phyloP scores from a whole-genome alignment of 1,140 invertebrate genomes.

The Aleiodes sp. region DNA sequence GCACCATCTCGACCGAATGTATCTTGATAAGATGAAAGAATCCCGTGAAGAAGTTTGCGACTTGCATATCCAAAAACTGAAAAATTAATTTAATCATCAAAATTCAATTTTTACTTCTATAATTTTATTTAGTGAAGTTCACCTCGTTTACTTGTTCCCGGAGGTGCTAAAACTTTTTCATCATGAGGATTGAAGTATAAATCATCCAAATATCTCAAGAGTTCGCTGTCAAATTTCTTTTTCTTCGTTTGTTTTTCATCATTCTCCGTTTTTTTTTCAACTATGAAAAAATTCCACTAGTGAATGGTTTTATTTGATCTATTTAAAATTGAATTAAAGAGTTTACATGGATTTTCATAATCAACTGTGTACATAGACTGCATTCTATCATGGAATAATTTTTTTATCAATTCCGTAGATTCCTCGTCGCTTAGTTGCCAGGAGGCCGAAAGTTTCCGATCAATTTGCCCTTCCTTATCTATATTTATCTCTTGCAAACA shows the following conservation, averaged over 20 bases:
- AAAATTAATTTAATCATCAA: conserved; percentile 62
- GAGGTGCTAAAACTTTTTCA: conserved; percentile 44
- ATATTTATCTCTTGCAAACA: conserved; percentile 17
- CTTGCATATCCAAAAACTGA: conserved; percentile 50
- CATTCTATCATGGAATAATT: conserved; percentile 39
- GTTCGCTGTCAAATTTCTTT: conserved; percentile 42
- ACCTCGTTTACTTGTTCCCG: conserved; percentile 48
- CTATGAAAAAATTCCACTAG: background rate
- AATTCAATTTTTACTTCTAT: background rate
- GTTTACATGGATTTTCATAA: conserved; percentile 37
- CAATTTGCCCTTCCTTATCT: conserved; percentile 41
- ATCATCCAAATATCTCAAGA: conserved; percentile 41
- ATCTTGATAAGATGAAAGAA: conserved; percentile 52
- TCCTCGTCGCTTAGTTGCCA: conserved; percentile 35
- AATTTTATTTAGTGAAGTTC: background rate
- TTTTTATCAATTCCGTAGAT: conserved; percentile 38
- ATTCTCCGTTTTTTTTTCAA: background rate
- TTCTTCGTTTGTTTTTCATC: conserved; percentile 8
- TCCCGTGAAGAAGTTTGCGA: conserved; percentile 38
- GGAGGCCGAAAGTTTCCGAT: conserved; percentile 36
- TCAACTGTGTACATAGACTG: conserved; percentile 40
- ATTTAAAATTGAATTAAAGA: background rate
- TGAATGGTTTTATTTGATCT: background rate
- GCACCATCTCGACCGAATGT: conserved; percentile 48
- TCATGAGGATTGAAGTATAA: conserved; percentile 45